Evolutionary conservation across 2,888 invertebrate genomes (phyloP), one percentile per base, ranked within the genome.

Genomic region (Lasioglossum morio): DNA sequence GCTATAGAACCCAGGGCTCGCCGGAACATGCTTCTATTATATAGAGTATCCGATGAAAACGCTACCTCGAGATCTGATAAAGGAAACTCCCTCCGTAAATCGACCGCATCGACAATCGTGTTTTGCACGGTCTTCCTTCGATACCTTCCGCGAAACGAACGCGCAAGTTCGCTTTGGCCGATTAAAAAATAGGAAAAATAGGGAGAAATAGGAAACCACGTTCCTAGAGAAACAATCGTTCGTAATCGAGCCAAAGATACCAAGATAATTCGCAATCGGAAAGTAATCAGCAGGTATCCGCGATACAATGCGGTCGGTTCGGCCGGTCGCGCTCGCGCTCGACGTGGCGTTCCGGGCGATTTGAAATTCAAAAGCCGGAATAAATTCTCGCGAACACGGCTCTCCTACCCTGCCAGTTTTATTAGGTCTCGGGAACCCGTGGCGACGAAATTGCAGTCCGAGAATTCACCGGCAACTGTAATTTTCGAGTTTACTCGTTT

Each of bases 291-390:
- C 48, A 66, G 53, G 63, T 53, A 60, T 72, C 60, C 63, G 19
- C 8, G 81, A 79, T 79, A 82, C 53, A 72, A 43, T 37, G 37
- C 46, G 57, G 8, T 57, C 57, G 77, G 66, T 43, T 46, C 72
- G 77, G 16, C 27, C 10, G 3, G 34, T 34, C 34, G 37, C n/a
- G 27, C 78, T 43, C 40, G 43, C 16, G 16, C 46, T 46, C 46
- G 46, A 1, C 16, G 16, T 19, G 27, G 66, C 34, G 66, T 37
- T 69, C 63, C 34, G 23, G 40, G 12, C 57, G 34, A 82, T 79
- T 82, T 79, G 82, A 82, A 82, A 82, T 82, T 82, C 82, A 79
- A 79, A 74, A 53, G 43, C 53, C n/a, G 34, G 73, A 79, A 82
- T 79, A 79, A 82, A 79, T 73, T 79, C 79, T 30, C 53, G 10